phyloP scores from a whole-genome alignment of 2,888 invertebrate genomes.

The Herminia tarsipennalis region DNA sequence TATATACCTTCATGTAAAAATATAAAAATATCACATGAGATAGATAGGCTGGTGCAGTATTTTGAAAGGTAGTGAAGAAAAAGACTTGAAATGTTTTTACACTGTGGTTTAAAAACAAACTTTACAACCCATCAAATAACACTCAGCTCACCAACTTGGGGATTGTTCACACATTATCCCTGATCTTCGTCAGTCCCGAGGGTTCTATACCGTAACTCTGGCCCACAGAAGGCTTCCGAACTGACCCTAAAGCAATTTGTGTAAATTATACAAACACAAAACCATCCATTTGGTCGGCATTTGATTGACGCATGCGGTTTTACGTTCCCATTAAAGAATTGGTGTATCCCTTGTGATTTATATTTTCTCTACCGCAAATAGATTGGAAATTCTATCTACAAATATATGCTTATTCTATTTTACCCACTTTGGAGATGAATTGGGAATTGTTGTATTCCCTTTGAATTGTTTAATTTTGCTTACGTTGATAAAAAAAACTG shows the following conservation, averaged over 20 bases:
- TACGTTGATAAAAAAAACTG: no score
- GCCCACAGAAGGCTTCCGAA: constrained; percentile 24
- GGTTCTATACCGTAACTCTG: constrained; percentile 17
- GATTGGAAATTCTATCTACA: not conserved
- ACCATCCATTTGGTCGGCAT: constrained; percentile 17
- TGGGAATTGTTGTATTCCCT: no score
- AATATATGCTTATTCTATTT: no score
- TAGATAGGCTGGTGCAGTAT: no score
- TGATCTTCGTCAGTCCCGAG: constrained; percentile 32
- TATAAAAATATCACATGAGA: no score
- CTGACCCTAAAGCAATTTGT: constrained; percentile 41
- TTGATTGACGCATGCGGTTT: constrained; percentile 28
- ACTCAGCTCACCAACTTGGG: constrained; percentile 23
- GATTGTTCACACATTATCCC: constrained; percentile 20
- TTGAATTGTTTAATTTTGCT: no score
- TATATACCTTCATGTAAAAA: no score
- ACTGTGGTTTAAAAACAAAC: no score
- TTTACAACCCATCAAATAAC: constrained; percentile 21
- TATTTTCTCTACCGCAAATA: not conserved
- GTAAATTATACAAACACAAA: constrained; percentile 39
- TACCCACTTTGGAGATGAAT: no score
- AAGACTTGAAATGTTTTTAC: no score
- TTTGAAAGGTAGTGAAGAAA: no score
- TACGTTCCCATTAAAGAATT: not conserved
- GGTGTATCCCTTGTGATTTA: not conserved